Conservation (phyloP, 2,888 invertebrate species). For the Pseudoips prasinana region DNA sequence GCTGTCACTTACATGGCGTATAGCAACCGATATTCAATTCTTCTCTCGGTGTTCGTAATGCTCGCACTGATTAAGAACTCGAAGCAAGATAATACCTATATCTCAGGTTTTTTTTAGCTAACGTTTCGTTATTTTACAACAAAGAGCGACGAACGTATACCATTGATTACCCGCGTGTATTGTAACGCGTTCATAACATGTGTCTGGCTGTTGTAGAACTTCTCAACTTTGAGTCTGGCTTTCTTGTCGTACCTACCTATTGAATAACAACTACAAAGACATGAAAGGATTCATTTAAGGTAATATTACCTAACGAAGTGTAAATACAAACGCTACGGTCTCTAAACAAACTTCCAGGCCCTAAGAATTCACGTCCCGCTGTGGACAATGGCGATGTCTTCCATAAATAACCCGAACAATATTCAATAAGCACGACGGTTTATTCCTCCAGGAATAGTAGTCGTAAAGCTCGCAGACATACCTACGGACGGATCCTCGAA, state of each 20-base stretch:
- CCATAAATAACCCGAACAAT: slow-evolving; percentile 76
- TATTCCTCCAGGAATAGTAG: slow-evolving; percentile 80
- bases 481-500: slow-evolving; percentile 81
- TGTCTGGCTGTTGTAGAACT: slow-evolving; percentile 11
- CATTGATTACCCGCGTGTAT: too few relatives aligned
- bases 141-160: too few relatives aligned
- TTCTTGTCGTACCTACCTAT: slow-evolving; percentile 3
- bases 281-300: slow-evolving; percentile 16
- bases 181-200: too few relatives aligned
- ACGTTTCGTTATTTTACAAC: too few relatives aligned
- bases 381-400: slow-evolving; percentile 73
- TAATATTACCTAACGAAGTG: slow-evolving; percentile 18
- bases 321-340: slow-evolving; percentile 23
- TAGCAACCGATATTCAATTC: too few relatives aligned
- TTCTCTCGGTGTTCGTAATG: too few relatives aligned
- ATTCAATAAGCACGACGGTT: slow-evolving; percentile 75
- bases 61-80: too few relatives aligned
- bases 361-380: slow-evolving; percentile 43
- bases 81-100: too few relatives aligned
- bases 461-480: slow-evolving; percentile 79
- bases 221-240: slow-evolving; percentile 2
- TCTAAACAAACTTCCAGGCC: slow-evolving; percentile 50
- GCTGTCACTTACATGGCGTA: too few relatives aligned
- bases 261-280: slow-evolving; percentile 17
- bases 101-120: too few relatives aligned